Base-by-base conservation (phyloP, 2,113 vertebrate genomes). In the Bubo bubo region DNA sequence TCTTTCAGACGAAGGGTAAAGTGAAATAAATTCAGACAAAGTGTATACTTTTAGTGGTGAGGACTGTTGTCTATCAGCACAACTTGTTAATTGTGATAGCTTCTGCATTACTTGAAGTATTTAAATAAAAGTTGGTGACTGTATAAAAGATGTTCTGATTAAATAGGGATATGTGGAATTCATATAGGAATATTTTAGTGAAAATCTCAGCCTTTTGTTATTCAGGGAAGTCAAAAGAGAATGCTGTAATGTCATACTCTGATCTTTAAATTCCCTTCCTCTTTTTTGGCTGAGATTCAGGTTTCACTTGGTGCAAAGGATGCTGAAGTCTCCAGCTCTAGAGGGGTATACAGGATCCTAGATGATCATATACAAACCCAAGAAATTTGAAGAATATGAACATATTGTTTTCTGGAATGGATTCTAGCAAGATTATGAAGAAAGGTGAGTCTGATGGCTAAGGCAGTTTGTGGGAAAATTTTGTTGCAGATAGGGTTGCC, bases 11-110 rank as follows among this genome's bases (percentile, higher is more conserved):
- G 34, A 15, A 88, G 5, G 28, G 21, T 74, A 56, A 81, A 93
- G 35, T 73, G 22, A 67, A 84, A 90, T 64, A 80, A 89, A 80
- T 41, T 80, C 26, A 76, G 41, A 58, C 1, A 39, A 79, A 71
- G 3, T 8, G 7, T 0, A 0, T 55, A 13, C 55, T 93, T 91
- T 83, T 63, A 55, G 58, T 21, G 32, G 14, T 34, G n/a, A 64
- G 19, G 14, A 86, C 53, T 43, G 37, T 35, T 77, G 16, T 52
- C 23, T 77, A 37, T 71, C 26, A 73, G 32, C 34, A 56, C 8
- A 74, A 70, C 8, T 58, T 43, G 5, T 59, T 76, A 79, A 47
- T 43, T 79, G 32, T 32, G 26, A 43, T 62, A 43, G 4, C 8
- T 74, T 88, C 28, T 77, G 18, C 17, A 41, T 56, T 59, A 32